phyloP scores from a whole-genome alignment of 2,113 vertebrate species.

The Notarius lentiginosus region DNA sequence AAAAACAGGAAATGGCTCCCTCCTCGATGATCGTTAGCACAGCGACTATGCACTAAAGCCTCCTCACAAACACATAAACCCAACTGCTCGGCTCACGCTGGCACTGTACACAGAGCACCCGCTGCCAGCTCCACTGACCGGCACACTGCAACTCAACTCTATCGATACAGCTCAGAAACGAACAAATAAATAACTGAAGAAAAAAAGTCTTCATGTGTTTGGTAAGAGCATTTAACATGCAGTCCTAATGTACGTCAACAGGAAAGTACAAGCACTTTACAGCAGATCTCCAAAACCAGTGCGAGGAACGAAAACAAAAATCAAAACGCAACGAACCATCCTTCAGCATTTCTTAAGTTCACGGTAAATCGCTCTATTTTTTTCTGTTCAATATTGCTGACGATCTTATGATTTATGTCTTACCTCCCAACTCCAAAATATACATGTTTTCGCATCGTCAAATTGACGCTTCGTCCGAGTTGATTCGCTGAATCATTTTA shows the following conservation, averaged over 20 bases:
- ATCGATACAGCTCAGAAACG: too few species aligned
- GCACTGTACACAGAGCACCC: not conserved
- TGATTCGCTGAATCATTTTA: too few species aligned
- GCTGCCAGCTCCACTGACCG: not conserved
- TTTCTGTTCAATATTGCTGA: too few species aligned
- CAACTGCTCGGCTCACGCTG: not conserved
- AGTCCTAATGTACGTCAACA: not conserved
- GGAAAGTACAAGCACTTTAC: not conserved
- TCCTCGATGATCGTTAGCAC: not conserved
- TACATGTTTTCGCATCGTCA: too few species aligned
- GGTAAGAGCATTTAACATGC: not conserved
- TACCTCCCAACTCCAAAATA: too few species aligned
- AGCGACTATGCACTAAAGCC: slow-evolving; percentile 27
- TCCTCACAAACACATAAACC: slow-evolving; percentile 20
- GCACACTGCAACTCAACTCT: not conserved
- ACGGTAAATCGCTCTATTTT: too few species aligned
- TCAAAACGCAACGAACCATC: too few species aligned
- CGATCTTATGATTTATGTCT: too few species aligned
- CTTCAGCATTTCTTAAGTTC: too few species aligned
- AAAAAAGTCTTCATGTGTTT: not conserved
- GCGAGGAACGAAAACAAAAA: not conserved
- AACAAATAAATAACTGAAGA: too few species aligned
- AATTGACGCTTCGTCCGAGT: too few species aligned
- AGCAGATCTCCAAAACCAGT: not conserved
- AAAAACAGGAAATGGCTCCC: slow-evolving; percentile 21